phyloP scores from a whole-genome alignment of 2,888 invertebrate genomes.

The Crocallis elinguaria region DNA sequence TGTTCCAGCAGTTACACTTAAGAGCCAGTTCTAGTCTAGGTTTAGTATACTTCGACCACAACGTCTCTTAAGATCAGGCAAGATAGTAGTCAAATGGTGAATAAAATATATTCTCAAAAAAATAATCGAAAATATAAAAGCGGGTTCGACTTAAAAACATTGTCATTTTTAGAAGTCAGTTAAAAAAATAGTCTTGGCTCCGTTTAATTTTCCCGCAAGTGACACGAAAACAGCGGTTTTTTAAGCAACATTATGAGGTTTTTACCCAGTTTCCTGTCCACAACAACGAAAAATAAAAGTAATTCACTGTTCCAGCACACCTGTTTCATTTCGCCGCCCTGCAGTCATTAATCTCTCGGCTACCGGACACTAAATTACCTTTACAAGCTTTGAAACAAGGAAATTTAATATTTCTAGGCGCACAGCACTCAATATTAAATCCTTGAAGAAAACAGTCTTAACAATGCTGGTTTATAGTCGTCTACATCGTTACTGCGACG shows the following conservation, averaged over 20 bases:
- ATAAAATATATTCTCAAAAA: no score
- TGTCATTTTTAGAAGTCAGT: neutral
- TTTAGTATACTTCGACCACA: no score
- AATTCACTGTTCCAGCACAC: constrained; percentile 25
- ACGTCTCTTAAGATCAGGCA: no score
- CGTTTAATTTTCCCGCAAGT: constrained; percentile 13
- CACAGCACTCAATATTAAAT: constrained; percentile 27
- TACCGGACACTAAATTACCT: constrained; percentile 19
- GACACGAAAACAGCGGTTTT: constrained; percentile 11
- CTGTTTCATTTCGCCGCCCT: constrained; percentile 28
- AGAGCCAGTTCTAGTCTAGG: no score
- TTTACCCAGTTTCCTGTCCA: constrained; percentile 21
- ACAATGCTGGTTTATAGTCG: constrained; percentile 21
- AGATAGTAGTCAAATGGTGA: no score
- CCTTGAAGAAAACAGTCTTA: constrained; percentile 18
- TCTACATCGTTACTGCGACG: constrained; percentile 12
- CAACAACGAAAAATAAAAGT: constrained; percentile 26
- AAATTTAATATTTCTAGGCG: constrained; percentile 22
- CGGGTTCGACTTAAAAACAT: no score
- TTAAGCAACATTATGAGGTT: constrained; percentile 14
- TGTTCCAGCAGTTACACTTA: no score
- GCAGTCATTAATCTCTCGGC: constrained; percentile 23
- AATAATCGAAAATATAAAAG: no score
- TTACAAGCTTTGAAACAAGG: constrained; percentile 17
- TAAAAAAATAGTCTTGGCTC: neutral